Conservation (phyloP, 2,113 vertebrate species). For the Clarias magur region DNA sequence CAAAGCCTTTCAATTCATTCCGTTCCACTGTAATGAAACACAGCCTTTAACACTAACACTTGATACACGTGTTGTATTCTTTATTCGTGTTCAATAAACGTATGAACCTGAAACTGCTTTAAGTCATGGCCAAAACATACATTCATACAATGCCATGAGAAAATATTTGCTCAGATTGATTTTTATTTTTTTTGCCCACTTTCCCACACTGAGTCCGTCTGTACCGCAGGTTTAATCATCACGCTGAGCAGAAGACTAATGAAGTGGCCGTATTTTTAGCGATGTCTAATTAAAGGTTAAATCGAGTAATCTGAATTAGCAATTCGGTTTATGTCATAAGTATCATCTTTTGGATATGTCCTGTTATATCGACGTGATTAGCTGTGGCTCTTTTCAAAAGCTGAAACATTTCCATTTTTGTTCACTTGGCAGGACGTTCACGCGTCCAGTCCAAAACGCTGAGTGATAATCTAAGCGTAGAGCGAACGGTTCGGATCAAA, state of each 20-base stretch:
- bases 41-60: background rate
- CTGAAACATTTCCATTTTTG: slow-evolving; percentile 9
- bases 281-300: background rate
- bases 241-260: background rate
- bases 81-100: background rate
- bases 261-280: background rate
- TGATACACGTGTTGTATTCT: background rate
- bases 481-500: background rate
- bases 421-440: background rate
- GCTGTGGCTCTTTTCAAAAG: background rate
- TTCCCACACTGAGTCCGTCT: background rate
- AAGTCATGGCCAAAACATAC: background rate
- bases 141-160: background rate
- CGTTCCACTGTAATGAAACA: background rate
- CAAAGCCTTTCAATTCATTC: background rate
- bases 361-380: background rate
- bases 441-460: background rate
- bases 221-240: too few species aligned
- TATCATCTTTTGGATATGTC: background rate
- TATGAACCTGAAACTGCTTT: background rate
- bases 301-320: background rate
- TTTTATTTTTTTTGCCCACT: background rate
- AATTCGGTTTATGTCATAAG: background rate
- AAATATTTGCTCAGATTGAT: slow-evolving; percentile 5
- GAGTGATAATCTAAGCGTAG: background rate